Percentiles rank a stretch among this genome's conserved stretches.
Evolutionary conservation across 2,888 invertebrate genomes (phyloP).

Genomic region (Sarcophaga variegata): DNA sequence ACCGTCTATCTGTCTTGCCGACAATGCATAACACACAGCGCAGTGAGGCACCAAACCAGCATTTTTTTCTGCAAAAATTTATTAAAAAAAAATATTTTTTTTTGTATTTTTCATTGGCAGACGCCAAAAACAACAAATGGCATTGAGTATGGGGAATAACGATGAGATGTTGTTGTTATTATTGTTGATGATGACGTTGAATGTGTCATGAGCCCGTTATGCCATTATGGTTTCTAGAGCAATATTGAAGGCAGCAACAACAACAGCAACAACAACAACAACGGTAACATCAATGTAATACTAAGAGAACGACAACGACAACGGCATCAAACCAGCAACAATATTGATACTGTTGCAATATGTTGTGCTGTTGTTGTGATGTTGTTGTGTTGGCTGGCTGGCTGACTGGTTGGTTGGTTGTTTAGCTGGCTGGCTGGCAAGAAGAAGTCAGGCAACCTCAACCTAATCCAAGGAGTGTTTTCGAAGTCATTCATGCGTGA

Average conservation of each 20-base stretch:
- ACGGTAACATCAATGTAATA: conserved; percentile 11
- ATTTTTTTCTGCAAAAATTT: not conserved
- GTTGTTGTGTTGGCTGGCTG: not conserved
- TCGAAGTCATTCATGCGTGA: conserved; percentile 63
- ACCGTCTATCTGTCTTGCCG: conserved; percentile 18
- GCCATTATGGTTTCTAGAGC: conserved; percentile 52
- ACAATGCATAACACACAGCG: conserved; percentile 51
- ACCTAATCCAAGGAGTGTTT: conserved; percentile 64
- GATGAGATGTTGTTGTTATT: conserved; percentile 16
- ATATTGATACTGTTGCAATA: conserved; percentile 32
- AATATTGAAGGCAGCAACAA: conserved; percentile 4
- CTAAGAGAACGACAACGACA: not conserved
- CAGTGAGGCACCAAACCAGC: conserved; percentile 8
- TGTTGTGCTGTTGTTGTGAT: not conserved
- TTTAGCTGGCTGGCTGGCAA: conserved; percentile 34
- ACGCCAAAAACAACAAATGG: conserved; percentile 36
- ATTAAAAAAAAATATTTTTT: not conserved
- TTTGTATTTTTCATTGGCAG: conserved; percentile 12
- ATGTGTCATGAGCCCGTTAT: conserved; percentile 61
- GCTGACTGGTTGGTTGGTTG: conserved; percentile 21
- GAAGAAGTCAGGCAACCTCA: conserved; percentile 58
- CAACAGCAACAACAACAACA: not conserved
- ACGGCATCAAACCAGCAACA: conserved; percentile 20
- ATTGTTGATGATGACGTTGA: conserved; percentile 46
- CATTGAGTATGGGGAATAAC: conserved; percentile 12